A percentile compares a stretch with the other conserved stretches of the same genome.
phyloP scores from a whole-genome alignment of 2,888 invertebrate genomes.

The Conistra vaccinii region DNA sequence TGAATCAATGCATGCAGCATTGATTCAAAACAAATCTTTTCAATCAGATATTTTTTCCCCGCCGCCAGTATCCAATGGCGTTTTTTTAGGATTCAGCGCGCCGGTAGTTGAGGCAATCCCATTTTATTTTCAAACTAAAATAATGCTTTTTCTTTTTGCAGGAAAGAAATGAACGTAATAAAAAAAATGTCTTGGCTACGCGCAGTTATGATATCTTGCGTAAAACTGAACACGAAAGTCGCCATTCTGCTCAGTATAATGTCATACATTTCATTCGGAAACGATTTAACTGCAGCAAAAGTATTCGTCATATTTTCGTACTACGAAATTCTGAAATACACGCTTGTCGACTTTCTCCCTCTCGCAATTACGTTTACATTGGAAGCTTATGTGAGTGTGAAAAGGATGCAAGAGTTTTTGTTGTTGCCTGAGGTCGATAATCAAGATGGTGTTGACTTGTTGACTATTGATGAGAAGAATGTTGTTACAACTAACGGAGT shows the following conservation, averaged over 20 bases:
- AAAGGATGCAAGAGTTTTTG: constrained; percentile 93
- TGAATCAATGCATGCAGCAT: too few species aligned
- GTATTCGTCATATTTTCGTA: constrained; percentile 95
- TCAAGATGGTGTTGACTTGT: constrained; percentile 81
- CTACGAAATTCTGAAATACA: constrained; percentile 94
- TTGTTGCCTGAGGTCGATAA: constrained; percentile 83
- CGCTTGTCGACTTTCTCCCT: constrained; percentile 95
- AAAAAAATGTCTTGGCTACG: constrained; percentile 92
- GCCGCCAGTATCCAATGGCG: too few species aligned
- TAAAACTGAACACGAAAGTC: constrained; percentile 94
- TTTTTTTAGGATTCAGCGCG: too few species aligned
- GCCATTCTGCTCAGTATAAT: constrained; percentile 94
- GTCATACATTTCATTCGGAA: constrained; percentile 92
- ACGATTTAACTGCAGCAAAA: constrained; percentile 93
- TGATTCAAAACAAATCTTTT: too few species aligned
- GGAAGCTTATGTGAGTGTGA: constrained; percentile 94
- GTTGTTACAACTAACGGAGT: constrained; percentile 79
- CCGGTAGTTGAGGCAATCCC: too few species aligned
- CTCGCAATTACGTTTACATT: constrained; percentile 94
- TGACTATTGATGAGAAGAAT: constrained; percentile 77
- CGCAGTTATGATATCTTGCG: constrained; percentile 93
- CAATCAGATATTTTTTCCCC: too few species aligned
- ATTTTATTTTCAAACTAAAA: too few species aligned
- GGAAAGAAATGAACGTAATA: constrained; percentile 93
- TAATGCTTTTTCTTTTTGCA: constrained; percentile 61